These are phyloP conservation scores for Bufotes viridis DNA, from an alignment of 2,797 vertebrate species.

Conservation along the genomic window DNA sequence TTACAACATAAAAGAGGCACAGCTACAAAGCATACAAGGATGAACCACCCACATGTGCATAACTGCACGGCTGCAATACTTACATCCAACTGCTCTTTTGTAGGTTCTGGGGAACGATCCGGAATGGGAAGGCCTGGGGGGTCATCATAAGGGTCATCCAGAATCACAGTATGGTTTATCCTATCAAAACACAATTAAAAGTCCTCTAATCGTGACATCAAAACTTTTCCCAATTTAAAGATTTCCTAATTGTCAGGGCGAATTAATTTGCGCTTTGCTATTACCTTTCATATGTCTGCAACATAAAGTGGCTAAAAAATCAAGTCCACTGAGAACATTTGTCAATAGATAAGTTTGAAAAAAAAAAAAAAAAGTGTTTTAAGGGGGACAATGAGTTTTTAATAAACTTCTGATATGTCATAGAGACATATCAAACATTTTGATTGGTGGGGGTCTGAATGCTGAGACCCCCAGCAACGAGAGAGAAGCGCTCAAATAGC, in stretches of 20 bases:
- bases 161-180: slow-evolving; percentile 95
- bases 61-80: slow-evolving; percentile 61
- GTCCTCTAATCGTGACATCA: background rate
- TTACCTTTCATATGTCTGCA: background rate
- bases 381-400: too few relatives aligned
- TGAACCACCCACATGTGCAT: background rate
- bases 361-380: too few relatives aligned
- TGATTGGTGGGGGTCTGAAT: too few relatives aligned
- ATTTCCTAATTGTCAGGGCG: background rate
- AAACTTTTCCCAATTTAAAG: too few relatives aligned
- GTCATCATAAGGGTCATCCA: slow-evolving; percentile 96
- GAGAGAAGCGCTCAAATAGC: too few relatives aligned
- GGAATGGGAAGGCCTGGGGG: slow-evolving; percentile 86
- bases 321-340: background rate
- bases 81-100: slow-evolving; percentile 91
- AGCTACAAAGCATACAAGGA: background rate
- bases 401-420: too few relatives aligned
- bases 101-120: slow-evolving; percentile 92
- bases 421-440: too few relatives aligned
- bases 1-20: background rate
- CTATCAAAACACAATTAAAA: slow-evolving; percentile 70
- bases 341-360: too few relatives aligned
- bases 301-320: background rate
- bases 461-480: too few relatives aligned
- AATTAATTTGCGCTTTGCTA: background rate